phyloP scores from a whole-genome alignment of 2,888 invertebrate species.

The Suillia variegata region DNA sequence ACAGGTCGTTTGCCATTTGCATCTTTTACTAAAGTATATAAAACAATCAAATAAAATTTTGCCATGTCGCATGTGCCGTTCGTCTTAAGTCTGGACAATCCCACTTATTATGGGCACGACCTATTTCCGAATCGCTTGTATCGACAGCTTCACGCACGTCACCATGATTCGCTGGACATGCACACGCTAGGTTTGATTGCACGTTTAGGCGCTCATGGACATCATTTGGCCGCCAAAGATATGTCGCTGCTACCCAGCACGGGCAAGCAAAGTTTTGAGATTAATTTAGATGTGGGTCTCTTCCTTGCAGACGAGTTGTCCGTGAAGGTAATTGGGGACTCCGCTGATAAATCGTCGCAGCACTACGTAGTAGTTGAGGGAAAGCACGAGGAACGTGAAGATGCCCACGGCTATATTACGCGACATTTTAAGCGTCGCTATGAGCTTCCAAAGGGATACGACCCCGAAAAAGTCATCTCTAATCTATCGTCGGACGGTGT shows the following conservation, averaged over 20 bases:
- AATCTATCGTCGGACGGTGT: constrained; percentile 81
- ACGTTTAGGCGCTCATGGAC: constrained; percentile 48
- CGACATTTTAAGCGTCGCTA: constrained; percentile 79
- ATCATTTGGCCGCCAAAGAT: constrained; percentile 41
- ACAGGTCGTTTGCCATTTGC: too few relatives aligned
- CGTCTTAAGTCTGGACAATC: constrained; percentile 50
- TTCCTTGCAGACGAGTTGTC: constrained; percentile 73
- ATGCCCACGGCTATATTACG: constrained; percentile 76
- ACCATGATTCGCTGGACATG: constrained; percentile 46
- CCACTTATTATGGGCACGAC: constrained; percentile 52
- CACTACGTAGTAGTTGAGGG: constrained; percentile 68
- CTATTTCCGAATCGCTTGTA: constrained; percentile 53
- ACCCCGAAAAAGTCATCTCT: constrained; percentile 73
- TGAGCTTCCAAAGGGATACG: constrained; percentile 69
- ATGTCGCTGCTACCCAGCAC: constrained; percentile 37
- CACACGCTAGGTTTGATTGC: constrained; percentile 50
- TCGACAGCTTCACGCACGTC: constrained; percentile 46
- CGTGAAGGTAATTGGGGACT: constrained; percentile 70
- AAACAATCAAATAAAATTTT: constrained; percentile 4
- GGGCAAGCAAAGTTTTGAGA: constrained; percentile 71
- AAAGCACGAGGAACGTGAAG: constrained; percentile 73
- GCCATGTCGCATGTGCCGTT: constrained; percentile 52
- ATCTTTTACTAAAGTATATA: too few relatives aligned
- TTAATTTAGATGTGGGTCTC: constrained; percentile 71
- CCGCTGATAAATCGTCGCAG: too few relatives aligned